Evolutionary conservation across 2,797 vertebrate genomes (phyloP).

Genomic region (Danio jaintianensis): DNA sequence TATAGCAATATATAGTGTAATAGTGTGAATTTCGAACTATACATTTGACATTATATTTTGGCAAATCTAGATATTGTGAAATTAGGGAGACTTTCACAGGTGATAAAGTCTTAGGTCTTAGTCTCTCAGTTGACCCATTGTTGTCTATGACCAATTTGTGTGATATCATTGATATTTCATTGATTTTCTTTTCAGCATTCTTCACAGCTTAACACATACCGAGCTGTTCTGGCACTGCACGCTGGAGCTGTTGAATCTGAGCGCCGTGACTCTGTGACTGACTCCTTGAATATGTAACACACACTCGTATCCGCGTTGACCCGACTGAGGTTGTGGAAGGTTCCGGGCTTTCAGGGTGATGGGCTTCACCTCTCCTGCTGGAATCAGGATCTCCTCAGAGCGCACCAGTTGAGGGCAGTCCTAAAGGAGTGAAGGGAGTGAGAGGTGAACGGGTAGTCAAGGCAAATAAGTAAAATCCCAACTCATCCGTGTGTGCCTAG

Average conservation of each 20-base stretch:
- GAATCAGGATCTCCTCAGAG: constrained; percentile 94
- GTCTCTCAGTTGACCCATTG: no score
- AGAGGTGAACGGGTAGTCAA: constrained; percentile 10
- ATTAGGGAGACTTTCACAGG: no score
- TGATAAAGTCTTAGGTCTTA: no score
- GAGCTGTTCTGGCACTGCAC: constrained; percentile 99
- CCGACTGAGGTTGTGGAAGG: constrained; percentile 96
- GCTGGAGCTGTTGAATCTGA: constrained; percentile 98
- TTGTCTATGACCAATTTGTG: no score
- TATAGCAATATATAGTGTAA: no score
- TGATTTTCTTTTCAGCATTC: neutral
- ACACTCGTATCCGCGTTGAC: constrained; percentile 97
- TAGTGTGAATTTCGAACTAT: no score
- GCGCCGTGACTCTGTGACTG: constrained; percentile 90
- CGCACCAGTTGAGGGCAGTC: constrained; percentile 97
- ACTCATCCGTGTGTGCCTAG: neutral
- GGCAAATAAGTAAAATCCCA: neutral
- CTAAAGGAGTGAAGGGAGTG: constrained; percentile 68
- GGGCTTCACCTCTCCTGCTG: constrained; percentile 94
- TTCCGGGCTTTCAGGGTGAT: constrained; percentile 95
- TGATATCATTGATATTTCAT: neutral
- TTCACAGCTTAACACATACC: constrained; percentile 71
- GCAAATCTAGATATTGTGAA: no score
- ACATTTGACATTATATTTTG: no score
- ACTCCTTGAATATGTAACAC: constrained; percentile 93